Percentiles rank a stretch among this genome's conserved stretches.
Evolutionary conservation across 2,797 vertebrate genomes (phyloP).

Genomic region (Microctenopoma steveboyesi): DNA sequence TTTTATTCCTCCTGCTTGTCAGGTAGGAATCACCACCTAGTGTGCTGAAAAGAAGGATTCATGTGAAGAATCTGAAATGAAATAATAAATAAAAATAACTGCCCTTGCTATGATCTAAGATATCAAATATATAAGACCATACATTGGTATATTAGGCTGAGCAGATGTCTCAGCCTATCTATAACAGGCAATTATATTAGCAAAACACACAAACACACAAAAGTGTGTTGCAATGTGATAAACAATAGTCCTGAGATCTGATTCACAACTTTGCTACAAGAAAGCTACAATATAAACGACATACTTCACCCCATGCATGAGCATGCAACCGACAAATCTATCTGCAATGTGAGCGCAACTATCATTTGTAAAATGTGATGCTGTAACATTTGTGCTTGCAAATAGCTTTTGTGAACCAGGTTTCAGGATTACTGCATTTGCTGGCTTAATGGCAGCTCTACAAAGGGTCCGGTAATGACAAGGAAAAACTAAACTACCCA

Average conservation of each 20-base stretch:
- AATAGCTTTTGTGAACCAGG: conserved; percentile 4
- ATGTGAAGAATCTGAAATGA: conserved; percentile 4
- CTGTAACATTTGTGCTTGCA: background rate
- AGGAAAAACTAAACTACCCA: conserved; percentile 51
- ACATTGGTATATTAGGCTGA: background rate
- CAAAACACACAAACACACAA: too few relatives aligned
- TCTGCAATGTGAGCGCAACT: background rate
- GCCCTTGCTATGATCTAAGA: conserved; percentile 36
- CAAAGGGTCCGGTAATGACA: conserved; percentile 30
- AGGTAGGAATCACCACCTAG: background rate
- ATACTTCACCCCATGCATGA: background rate
- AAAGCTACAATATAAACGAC: background rate
- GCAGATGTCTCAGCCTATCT: background rate
- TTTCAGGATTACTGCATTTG: background rate
- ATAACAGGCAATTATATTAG: background rate
- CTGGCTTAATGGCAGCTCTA: conserved; percentile 9
- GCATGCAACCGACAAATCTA: background rate
- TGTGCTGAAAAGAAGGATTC: conserved; percentile 2
- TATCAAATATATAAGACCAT: conserved; percentile 38
- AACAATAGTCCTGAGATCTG: background rate
- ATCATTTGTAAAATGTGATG: background rate
- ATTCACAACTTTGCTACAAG: conserved; percentile 1
- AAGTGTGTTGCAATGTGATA: background rate
- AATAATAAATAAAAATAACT: conserved; percentile 18
- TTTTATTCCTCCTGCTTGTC: conserved; percentile 10